phyloP scores from a whole-genome alignment of 1,140 invertebrate genomes.

The Drosophila pruinosa region DNA sequence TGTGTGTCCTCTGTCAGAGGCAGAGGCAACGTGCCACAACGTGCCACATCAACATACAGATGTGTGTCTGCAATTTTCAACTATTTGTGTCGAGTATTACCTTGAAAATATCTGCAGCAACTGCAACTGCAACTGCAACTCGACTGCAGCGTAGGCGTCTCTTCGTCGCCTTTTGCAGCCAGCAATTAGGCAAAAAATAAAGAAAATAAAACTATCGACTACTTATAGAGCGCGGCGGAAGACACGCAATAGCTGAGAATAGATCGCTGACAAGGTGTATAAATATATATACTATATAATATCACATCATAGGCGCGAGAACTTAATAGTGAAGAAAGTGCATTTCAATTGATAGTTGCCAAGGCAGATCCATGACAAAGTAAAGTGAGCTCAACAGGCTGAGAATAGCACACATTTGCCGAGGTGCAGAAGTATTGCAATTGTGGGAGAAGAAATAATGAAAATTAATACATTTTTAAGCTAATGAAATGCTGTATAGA shows the following conservation, averaged over 20 bases:
- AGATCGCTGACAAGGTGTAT: background rate
- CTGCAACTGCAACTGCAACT: conserved; percentile 9
- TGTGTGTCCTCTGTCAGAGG: conserved; percentile 45
- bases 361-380: background rate
- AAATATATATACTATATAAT: background rate
- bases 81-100: conserved; percentile 77
- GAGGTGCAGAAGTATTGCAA: background rate
- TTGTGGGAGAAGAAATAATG: no score
- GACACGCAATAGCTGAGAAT: background rate
- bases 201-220: conserved; percentile 7
- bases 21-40: background rate
- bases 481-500: no score
- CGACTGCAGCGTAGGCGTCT: conserved; percentile 1
- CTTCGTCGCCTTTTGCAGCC: background rate
- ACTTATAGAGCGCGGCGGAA: background rate
- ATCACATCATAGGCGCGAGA: background rate
- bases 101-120: conserved; percentile 67
- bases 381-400: background rate
- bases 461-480: no score
- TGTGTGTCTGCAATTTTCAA: conserved; percentile 40
- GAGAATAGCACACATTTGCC: background rate
- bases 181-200: conserved; percentile 19
- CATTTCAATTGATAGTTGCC: background rate
- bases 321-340: no score
- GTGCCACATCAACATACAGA: conserved; percentile 41